Conservation (phyloP, 37 sponge, comb jelly and placozoan genomes). For the Spongilla lacustris region DNA sequence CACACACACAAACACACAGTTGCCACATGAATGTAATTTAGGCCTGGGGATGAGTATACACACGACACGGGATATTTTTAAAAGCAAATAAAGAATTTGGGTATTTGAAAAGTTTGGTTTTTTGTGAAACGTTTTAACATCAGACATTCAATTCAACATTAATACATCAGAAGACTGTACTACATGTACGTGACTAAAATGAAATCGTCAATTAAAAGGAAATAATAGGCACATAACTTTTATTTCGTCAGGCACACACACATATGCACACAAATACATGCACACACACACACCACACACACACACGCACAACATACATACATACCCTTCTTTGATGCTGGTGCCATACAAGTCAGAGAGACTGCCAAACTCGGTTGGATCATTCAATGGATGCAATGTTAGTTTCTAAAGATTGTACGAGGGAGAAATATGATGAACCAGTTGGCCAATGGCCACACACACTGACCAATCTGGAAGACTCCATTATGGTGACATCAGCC, state of each 20-base stretch:
- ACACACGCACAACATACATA: constrained; percentile 2
- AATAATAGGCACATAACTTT: no score
- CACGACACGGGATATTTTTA: no score
- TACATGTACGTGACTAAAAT: no score
- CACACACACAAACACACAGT: no score
- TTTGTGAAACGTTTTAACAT: no score
- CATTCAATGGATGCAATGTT: constrained; percentile 80
- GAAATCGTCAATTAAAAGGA: no score
- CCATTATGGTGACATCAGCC: constrained; percentile 83
- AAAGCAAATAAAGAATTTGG: neutral
- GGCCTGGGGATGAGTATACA: neutral
- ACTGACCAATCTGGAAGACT: constrained; percentile 70
- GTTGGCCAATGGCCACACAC: no score
- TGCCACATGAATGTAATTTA: no score
- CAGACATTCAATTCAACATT: no score
- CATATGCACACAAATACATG: no score
- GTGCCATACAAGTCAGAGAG: constrained; percentile 85
- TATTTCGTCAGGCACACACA: neutral
- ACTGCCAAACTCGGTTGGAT: constrained; percentile 92
- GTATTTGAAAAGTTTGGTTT: neutral
- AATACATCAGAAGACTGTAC: no score
- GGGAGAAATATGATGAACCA: no score
- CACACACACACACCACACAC: neutral
- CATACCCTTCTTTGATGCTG: constrained; percentile 87
- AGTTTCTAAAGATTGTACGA: constrained; percentile 56